Evolutionary conservation across 2,888 invertebrate species (phyloP), one percentile per base, ranked within the genome.

Genomic region (Coenonympha glycerion): DNA sequence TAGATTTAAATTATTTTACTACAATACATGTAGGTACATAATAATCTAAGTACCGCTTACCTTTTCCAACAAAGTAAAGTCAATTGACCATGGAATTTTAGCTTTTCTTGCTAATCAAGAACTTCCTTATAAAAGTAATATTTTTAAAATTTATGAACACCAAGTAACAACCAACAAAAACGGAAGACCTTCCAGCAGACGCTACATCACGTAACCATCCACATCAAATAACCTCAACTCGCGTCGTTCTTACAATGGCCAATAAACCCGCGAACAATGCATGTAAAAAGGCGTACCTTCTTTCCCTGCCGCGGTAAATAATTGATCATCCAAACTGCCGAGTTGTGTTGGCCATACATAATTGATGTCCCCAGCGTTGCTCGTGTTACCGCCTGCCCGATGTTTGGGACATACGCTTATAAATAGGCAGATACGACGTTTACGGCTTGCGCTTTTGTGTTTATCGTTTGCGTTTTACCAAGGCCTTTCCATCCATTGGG

Each of bases 341-440:
- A 87, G 86, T 83, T 87, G 86, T 87, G 87, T 87, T 73, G 65
- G 80, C 84, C 83, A 80, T 87, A 75, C 72, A 86, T 83, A 82
- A 87, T 87, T 82, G 69, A 87, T 69, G 67, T 71, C 79, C 79
- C 76, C 65, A 69, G 70, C 74, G 76, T 71, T 79, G 77, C 78
- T 76, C 68, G 62, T 79, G 85, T 85, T 85, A 69, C 84, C 82
- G 82, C 84, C 79, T 79, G 73, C 68, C 71, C 66, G 66, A 71
- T 72, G 68, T 62, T 49, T 5, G 21, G 41, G 42, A 31, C 9
- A 16, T 33, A 51, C 24, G 47, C 50, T 40, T 54, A 50, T 54
- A 56, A 53, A 56, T 60, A 56, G 46, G 40, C 33, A 31, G 19
- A 40, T 46, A 22, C 41, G 30, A 30, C 41, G 40, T 37, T 39